Evolutionary conservation across 2,797 vertebrate species (phyloP).

Genomic region (Erpetoichthys calabaricus): DNA sequence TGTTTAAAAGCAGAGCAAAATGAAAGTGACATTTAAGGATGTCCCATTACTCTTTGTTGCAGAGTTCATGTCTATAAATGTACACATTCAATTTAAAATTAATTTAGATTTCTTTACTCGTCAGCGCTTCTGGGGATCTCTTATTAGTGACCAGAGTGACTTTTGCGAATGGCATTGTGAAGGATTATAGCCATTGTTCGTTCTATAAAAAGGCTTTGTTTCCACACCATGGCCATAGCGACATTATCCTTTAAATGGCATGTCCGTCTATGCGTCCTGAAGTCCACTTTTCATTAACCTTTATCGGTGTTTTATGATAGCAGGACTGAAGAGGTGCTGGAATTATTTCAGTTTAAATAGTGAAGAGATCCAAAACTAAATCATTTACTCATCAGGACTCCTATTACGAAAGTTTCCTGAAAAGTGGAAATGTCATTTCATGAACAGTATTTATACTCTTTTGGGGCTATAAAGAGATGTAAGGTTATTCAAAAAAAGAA

Average conservation of each 20-base stretch:
- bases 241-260: conserved; percentile 25
- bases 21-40: too few relatives aligned
- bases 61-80: conserved; percentile 1
- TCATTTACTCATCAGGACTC: background rate
- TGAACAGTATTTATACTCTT: conserved; percentile 5
- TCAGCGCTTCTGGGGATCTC: conserved; percentile 26
- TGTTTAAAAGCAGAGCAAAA: too few relatives aligned
- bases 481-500: too few relatives aligned
- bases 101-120: conserved; percentile 14
- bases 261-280: conserved; percentile 16
- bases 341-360: background rate
- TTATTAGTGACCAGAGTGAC: conserved; percentile 24
- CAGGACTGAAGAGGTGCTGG: conserved; percentile 4
- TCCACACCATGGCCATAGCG: conserved; percentile 23
- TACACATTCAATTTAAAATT: conserved; percentile 4
- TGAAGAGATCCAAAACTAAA: background rate
- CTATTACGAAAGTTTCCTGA: background rate
- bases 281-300: conserved; percentile 37
- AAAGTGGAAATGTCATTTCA: background rate
- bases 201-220: conserved; percentile 19
- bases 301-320: conserved; percentile 26
- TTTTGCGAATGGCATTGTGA: conserved; percentile 17
- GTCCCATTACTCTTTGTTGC: background rate
- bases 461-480: conserved; percentile 8
- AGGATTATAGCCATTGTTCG: conserved; percentile 23